Percentiles rank a stretch among this genome's conserved stretches.
These are phyloP conservation scores for Conops quadrifasciatus DNA, from an alignment of 2,888 invertebrate genomes.

Conservation along the genomic window DNA sequence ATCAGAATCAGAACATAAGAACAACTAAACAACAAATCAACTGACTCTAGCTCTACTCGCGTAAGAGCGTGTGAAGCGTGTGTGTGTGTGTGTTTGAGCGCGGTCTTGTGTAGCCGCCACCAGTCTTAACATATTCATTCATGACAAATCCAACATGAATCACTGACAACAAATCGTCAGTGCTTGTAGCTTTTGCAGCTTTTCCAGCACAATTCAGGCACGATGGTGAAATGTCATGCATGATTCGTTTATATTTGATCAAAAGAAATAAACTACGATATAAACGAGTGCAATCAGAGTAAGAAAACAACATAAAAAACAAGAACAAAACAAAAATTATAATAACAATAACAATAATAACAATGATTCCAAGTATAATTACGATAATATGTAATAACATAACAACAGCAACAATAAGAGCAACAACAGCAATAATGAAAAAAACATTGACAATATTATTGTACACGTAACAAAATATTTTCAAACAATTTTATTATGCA, in stretches of 20 bases:
- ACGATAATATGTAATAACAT: slow-evolving; percentile 7
- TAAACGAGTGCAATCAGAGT: neutral
- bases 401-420: neutral
- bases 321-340: slow-evolving; percentile 14
- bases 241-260: too few relatives aligned
- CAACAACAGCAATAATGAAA: slow-evolving; percentile 13
- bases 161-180: too few relatives aligned
- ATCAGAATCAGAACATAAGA: slow-evolving; percentile 25
- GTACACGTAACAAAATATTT: slow-evolving; percentile 30
- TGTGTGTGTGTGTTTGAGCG: slow-evolving; percentile 37
- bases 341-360: slow-evolving; percentile 3
- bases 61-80: slow-evolving; percentile 42
- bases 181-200: too few relatives aligned
- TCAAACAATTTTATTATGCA: slow-evolving; percentile 34
- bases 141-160: too few relatives aligned
- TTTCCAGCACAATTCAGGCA: too few relatives aligned
- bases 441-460: slow-evolving; percentile 26
- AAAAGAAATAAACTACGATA: neutral
- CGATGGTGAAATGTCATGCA: neutral
- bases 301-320: neutral
- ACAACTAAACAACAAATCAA: slow-evolving; percentile 25
- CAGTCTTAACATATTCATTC: too few relatives aligned
- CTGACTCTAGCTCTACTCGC: slow-evolving; percentile 47
- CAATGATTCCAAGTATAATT: neutral
- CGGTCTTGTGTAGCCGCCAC: too few relatives aligned